Base-by-base conservation (phyloP, 2,888 invertebrate genomes). In the Drosophila trichaetosa region DNA sequence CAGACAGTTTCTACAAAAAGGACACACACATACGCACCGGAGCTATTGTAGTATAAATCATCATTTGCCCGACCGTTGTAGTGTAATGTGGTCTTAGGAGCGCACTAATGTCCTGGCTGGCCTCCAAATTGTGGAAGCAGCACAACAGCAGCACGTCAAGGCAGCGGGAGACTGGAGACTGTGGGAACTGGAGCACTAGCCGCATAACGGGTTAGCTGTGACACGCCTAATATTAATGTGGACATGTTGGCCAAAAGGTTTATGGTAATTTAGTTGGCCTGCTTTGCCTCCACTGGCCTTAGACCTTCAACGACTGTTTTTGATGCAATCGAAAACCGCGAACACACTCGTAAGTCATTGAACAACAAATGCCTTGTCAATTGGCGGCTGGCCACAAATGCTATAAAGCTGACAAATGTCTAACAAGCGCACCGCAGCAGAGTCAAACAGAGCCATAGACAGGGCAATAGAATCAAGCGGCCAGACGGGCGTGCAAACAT, bases 321-420 rank as follows among this genome's bases (percentile, higher is more conserved):
- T 21, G 40, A 18, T 13, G 49, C 58, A 21, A 49, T 24, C 29
- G 24, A 16, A 36, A 18, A 56, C 53, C 53, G 62, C 57, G 40
- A 46, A 52, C 52, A 70, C 66, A 61, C 62, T 49, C 78, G 78
- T 81, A 80, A 80, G 76, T 80, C 82, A 80, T 70, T 64, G 66
- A 57, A 72, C 73, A 73, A 63, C 79, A 73, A 82, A 82, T 79
- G 70, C 72, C 73, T 83, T 85, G 90, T 80, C 89, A 87, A 89
- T 89, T 83, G 86, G 76, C 76, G 84, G 87, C 66, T 82, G 70
- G 79, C 83, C 89, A 69, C 87, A 87, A 80, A 87, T 84, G 83
- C 87, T 72, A 89, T 89, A 89, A 84, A 87, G 76, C 84, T 84
- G 89, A 84, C 89, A 84, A 84, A 89, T 80, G 86, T 87, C 88